Conservation (phyloP, 2,113 vertebrate genomes). For the Chrysochloris asiatica region DNA sequence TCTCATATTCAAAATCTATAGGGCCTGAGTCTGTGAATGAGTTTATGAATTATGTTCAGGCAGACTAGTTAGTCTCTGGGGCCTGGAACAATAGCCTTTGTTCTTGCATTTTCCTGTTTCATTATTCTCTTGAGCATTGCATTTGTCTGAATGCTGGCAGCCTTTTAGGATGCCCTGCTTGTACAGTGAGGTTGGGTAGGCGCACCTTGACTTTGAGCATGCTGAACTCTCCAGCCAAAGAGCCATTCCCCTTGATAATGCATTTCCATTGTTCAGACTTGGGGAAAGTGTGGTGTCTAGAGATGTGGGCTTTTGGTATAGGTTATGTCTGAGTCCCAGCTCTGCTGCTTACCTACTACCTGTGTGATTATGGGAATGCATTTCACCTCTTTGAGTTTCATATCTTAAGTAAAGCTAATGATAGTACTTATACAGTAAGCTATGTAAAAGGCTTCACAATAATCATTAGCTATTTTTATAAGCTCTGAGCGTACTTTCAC, state of each 20-base stretch:
- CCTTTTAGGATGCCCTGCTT: neutral
- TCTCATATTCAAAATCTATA: slow-evolving; percentile 39
- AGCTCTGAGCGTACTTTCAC: neutral
- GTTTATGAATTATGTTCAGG: slow-evolving; percentile 48
- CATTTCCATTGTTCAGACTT: neutral
- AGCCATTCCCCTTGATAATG: neutral
- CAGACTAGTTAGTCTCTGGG: neutral
- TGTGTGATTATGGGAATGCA: neutral
- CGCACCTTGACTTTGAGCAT: neutral
- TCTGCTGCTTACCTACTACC: neutral
- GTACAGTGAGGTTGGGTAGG: neutral
- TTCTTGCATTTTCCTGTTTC: slow-evolving; percentile 26
- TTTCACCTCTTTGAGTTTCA: neutral
- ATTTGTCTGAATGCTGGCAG: neutral
- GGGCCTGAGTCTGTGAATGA: neutral
- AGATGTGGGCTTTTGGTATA: neutral
- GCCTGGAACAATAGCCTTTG: neutral
- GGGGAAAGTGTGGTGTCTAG: neutral
- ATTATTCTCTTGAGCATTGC: slow-evolving; percentile 23
- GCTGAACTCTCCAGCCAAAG: neutral
- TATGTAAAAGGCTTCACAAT: neutral
- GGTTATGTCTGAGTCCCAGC: neutral
- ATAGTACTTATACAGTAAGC: neutral
- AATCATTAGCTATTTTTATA: neutral
- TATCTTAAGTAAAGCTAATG: neutral